Base-by-base conservation (phyloP, 1,140 invertebrate genomes). In the Leptestheria dahalacensis region DNA sequence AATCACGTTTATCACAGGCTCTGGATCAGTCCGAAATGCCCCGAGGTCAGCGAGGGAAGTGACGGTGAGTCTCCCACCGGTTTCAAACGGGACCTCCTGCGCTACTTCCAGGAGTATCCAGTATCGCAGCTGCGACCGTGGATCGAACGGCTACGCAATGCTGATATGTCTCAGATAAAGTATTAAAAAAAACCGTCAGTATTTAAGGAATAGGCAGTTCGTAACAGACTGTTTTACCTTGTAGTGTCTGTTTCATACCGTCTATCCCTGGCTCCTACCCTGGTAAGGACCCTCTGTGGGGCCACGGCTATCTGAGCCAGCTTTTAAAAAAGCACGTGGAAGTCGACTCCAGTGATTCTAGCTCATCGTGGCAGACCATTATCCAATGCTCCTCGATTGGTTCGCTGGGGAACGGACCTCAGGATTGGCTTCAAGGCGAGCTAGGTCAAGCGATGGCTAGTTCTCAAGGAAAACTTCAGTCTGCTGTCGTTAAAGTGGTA, bases 331-430 rank as follows among this genome's bases (percentile, higher is more conserved):
- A 81, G 33, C 77, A 88, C 57, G 23, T 41, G 67, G 81, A 78
- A 21, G 62, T 63, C n/a, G 74, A 77, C 3, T 69, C 70, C 57
- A 68, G 75, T 23, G 62, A 73, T 66, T 9, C 6, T 15, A 68
- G 72, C 67, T 50, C 62, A 69, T 20, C 64, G 69, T 65, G 70
- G 72, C 33, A 41, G 6, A 26, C 70, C 68, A 52, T 60, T 63
- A 18, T 94, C 26, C 92, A 96, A 72, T 87, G 88, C 64, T 94
- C 90, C 12, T 94, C 90, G 64, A 87, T 97, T 60, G 92, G 94
- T 4, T 85, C 82, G 29, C 78, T 92, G 41, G 91, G 91, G 9
- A 70, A 79, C 3, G 79, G 72, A 61, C 76, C 79, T 23, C 52
- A 63, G 10, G 60, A 62, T 18, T 67, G 67, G 66, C 41, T 68